These are phyloP conservation scores for Gastracanthus pulcherrimus DNA, from an alignment of 2,888 invertebrate species.

Conservation along the genomic window DNA sequence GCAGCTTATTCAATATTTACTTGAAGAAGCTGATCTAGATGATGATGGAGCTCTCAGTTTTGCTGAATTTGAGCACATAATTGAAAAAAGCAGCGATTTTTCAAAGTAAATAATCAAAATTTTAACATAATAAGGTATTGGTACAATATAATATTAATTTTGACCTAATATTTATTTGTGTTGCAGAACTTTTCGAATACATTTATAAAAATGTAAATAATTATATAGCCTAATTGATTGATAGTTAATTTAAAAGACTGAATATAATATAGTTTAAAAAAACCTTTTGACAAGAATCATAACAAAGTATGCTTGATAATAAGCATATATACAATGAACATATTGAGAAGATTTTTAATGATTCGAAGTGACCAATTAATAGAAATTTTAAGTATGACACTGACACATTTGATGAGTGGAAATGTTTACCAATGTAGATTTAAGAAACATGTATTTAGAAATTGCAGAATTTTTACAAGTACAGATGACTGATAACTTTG, in stretches of 20 bases:
- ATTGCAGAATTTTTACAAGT: neutral
- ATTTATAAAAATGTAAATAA: constrained; percentile 67
- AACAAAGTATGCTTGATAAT: neutral
- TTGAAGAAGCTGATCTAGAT: constrained; percentile 96
- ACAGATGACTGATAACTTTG: neutral
- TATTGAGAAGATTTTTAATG: neutral
- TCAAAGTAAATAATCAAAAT: constrained; percentile 82
- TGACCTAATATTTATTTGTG: constrained; percentile 37
- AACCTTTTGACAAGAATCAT: neutral
- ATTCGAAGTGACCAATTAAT: constrained; percentile 26
- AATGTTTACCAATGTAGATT: constrained; percentile 22
- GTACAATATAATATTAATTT: neutral
- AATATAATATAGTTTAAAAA: neutral
- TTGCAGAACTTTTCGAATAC: constrained; percentile 73
- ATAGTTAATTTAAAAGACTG: constrained; percentile 28
- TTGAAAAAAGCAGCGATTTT: constrained; percentile 96
- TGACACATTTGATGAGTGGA: neutral
- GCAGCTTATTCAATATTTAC: constrained; percentile 88
- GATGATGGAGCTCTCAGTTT: constrained; percentile 95
- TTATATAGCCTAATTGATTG: constrained; percentile 3
- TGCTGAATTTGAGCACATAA: constrained; percentile 97
- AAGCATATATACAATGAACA: neutral
- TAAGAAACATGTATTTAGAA: constrained; percentile 1
- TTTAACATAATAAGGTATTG: neutral
- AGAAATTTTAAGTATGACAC: constrained; percentile 7